Evolutionary conservation across 2,113 vertebrate genomes (phyloP).

Genomic region (Phalacrocorax pelagicus): DNA sequence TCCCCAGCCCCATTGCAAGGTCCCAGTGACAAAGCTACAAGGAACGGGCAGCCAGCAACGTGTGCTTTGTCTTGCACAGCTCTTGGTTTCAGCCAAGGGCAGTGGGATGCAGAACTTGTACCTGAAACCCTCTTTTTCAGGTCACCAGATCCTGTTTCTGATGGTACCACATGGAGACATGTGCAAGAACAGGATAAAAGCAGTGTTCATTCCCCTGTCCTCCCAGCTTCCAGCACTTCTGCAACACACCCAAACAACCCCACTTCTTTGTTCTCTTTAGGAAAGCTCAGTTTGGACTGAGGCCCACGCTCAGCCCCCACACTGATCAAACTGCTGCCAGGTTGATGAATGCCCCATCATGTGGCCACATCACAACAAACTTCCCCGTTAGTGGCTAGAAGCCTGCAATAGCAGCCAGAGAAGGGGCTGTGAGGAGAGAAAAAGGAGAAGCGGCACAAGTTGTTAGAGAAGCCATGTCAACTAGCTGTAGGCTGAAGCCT

Average conservation of each 20-base stretch:
- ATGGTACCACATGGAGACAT: background rate
- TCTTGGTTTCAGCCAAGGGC: background rate
- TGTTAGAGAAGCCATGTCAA: background rate
- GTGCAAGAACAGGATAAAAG: background rate
- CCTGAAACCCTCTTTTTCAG: background rate
- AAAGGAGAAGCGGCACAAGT: background rate
- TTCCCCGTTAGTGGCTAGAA: background rate
- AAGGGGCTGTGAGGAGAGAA: background rate
- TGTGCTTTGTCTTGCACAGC: background rate
- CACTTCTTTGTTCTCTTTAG: background rate
- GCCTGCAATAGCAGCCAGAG: background rate
- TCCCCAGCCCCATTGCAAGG: background rate
- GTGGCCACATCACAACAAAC: background rate
- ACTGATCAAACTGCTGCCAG: background rate
- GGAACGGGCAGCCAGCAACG: background rate
- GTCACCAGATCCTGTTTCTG: background rate
- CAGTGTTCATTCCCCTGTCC: background rate
- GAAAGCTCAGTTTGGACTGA: background rate
- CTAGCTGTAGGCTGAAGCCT: background rate
- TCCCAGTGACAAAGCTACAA: background rate
- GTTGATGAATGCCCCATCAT: background rate
- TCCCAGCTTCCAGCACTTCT: background rate
- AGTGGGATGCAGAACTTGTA: background rate
- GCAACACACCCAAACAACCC: background rate
- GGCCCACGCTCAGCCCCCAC: background rate